Conservation (phyloP, 2,113 vertebrate species). For the Tragulus kanchil region DNA sequence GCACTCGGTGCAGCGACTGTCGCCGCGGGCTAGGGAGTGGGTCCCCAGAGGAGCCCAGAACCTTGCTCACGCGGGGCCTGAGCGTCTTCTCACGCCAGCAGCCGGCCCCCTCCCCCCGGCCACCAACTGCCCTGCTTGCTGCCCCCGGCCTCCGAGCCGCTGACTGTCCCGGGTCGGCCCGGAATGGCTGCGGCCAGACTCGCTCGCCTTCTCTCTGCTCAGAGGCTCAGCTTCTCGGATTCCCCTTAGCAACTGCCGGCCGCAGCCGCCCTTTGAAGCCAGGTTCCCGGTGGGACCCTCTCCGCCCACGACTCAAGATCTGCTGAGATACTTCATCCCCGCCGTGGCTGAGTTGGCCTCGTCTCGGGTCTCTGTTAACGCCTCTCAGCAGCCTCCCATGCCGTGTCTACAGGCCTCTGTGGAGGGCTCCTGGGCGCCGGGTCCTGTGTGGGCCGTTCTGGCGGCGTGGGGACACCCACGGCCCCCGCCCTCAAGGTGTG, state of each 20-base stretch:
- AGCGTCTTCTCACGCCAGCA: neutral
- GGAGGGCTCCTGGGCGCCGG: neutral
- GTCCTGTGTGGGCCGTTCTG: neutral
- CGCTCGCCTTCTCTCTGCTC: neutral
- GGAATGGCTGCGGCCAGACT: neutral
- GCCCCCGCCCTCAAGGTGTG: constrained; percentile 17
- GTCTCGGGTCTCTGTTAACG: neutral
- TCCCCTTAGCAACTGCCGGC: neutral
- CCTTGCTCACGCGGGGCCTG: neutral
- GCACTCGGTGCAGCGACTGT: constrained; percentile 4
- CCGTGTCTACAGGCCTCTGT: neutral
- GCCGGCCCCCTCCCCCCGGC: constrained; percentile 67
- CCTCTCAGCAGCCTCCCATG: neutral
- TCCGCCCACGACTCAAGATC: neutral
- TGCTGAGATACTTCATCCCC: neutral
- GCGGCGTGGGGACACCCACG: neutral
- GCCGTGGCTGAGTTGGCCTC: neutral
- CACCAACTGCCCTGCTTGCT: constrained; percentile 67
- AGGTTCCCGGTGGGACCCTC: neutral
- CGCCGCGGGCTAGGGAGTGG: constrained; percentile 28
- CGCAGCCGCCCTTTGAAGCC: neutral
- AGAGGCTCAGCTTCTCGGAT: neutral
- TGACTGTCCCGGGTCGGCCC: neutral
- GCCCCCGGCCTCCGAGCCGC: neutral
- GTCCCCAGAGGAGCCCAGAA: neutral